Evolutionary conservation across 2,888 invertebrate genomes (phyloP), one percentile per base, ranked within the genome.

Genomic region (Pterostichus madidus): DNA sequence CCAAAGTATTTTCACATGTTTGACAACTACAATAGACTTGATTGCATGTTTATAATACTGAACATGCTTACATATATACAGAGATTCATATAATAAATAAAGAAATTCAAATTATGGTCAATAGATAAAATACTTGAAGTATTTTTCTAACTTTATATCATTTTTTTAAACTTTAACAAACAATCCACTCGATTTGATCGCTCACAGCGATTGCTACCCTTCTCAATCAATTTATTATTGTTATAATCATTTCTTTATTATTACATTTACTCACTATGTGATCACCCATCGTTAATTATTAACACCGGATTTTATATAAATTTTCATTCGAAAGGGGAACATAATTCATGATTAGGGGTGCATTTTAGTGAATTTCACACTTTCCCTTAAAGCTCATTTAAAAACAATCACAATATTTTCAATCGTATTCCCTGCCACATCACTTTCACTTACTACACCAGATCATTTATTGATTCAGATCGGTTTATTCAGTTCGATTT

Each of bases 101-200:
- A 71, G 68, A 71, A 71, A 56, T 56, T 56, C 15, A 56, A 71
- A 44, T 71, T 44, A 44, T 71, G 59, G 64, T 64, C 53, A 80
- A 71, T 75, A 64, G 64, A 64, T 52, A 77, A 83, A 64, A 80
- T 80, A 80, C 44, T 80, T 80, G 68, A 80, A 81, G 44, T 49
- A 56, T 8, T 81, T 68, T 71, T 46, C 53, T 80, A 68, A 39
- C 35, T 53, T 83, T 53, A 52, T 61, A 82, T 71, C 68, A 71
- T 76, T 81, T 64, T 81, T 59, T 77, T 83, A 64, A 77, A 49
- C 77, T 83, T 83, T 77, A 83, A 76, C 77, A 82, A 61, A 61
- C 82, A 61, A 68, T 64, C 77, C 80, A 46, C 31, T 39, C 39
- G 39, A 39, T 82, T 82, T 56, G 46, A 49, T 73, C 77, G 83